Evolutionary conservation across 2,797 vertebrate genomes (phyloP).

Genomic region (Natrix natrix): DNA sequence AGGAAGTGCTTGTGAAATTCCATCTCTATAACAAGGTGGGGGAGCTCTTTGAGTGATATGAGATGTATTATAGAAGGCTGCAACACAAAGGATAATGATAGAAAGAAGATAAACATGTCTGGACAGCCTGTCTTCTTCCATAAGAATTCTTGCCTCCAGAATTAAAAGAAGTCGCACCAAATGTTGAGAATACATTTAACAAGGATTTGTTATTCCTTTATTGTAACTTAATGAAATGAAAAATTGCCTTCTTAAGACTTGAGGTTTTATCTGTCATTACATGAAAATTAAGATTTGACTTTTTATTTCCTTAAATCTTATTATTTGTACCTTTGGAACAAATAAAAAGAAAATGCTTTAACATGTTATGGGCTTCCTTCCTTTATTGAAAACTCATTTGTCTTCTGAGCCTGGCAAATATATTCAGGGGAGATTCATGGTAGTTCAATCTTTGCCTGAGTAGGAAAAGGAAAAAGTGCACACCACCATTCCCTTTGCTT

Average conservation of each 20-base stretch:
- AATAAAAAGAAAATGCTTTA: neutral
- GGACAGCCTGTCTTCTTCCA: neutral
- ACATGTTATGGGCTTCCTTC: neutral
- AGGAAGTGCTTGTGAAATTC: neutral
- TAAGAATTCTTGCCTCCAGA: neutral
- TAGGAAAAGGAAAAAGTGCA: neutral
- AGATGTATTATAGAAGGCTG: neutral
- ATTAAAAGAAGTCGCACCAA: slow-evolving; percentile 57
- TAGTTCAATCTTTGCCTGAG: neutral
- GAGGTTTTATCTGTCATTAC: neutral
- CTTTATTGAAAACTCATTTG: neutral
- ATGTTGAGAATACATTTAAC: slow-evolving; percentile 25
- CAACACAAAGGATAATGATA: neutral
- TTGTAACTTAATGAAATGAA: slow-evolving; percentile 18
- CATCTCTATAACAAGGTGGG: neutral
- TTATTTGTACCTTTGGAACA: neutral
- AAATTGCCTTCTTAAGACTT: neutral
- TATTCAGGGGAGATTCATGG: neutral
- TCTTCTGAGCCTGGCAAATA: neutral
- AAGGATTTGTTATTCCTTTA: neutral
- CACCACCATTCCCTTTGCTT: neutral
- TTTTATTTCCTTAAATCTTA: neutral
- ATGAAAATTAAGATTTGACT: neutral
- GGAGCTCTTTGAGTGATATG: neutral
- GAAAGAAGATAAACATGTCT: neutral